Percentiles rank a stretch among this genome's conserved stretches.
Evolutionary conservation across 37 sponge, comb jelly and placozoan genomes (phyloP).

Genomic region (Halichondria panicea): DNA sequence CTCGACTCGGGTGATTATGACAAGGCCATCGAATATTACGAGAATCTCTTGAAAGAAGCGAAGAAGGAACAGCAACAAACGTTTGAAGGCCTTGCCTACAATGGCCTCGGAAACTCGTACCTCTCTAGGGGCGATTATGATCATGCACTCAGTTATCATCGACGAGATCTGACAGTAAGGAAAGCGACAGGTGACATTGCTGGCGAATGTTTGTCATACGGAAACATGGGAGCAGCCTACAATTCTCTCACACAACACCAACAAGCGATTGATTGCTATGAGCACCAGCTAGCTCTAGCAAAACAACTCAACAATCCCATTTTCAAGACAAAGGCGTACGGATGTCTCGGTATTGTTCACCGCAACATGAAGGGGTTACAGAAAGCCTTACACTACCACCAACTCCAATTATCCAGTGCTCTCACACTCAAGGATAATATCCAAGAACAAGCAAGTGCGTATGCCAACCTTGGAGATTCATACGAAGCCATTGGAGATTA

Average conservation of each 20-base stretch:
- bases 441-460: constrained; percentile 74
- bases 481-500: constrained; percentile 79
- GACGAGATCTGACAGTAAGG: constrained; percentile 57
- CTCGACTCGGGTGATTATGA: constrained; percentile 60
- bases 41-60: constrained; percentile 76
- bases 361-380: constrained; percentile 76
- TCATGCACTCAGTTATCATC: constrained; percentile 82
- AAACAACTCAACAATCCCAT: constrained; percentile 71
- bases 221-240: constrained; percentile 83
- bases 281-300: constrained; percentile 67
- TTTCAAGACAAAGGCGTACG: constrained; percentile 72
- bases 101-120: constrained; percentile 79
- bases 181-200: constrained; percentile 56
- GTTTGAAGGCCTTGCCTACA: constrained; percentile 82
- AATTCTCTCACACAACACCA: constrained; percentile 62
- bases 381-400: constrained; percentile 74
- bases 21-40: constrained; percentile 83
- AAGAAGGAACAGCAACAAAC: constrained; percentile 84
- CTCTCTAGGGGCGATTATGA: constrained; percentile 69
- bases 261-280: constrained; percentile 78
- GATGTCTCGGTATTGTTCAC: constrained; percentile 84
- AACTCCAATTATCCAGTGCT: constrained; percentile 64
- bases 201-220: constrained; percentile 75
- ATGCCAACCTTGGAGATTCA: constrained; percentile 89
- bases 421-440: constrained; percentile 50